These are phyloP conservation scores for Rhinopomastus cyanomelas DNA, from an alignment of 2,113 vertebrate species.

Conservation along the genomic window DNA sequence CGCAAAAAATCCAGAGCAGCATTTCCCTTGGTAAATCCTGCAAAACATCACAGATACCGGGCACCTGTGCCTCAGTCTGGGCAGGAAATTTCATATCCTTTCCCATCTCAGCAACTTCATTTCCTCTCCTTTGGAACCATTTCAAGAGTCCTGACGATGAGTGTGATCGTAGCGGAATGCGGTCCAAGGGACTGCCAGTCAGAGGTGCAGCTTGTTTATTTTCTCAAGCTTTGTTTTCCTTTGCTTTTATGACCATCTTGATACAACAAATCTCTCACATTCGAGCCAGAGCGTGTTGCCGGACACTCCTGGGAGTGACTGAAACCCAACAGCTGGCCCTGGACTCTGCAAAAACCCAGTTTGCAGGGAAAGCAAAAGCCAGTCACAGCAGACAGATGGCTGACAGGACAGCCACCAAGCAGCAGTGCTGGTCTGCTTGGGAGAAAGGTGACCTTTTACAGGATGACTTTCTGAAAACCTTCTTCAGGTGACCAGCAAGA, in stretches of 20 bases:
- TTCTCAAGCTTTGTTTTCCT: conserved; percentile 56
- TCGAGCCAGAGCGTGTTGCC: conserved; percentile 53
- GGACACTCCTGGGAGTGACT: conserved; percentile 46
- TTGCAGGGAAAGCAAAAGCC: background rate
- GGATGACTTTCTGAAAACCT: no score
- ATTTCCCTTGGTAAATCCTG: conserved; percentile 78
- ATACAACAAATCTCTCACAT: conserved; percentile 62
- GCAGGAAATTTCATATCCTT: conserved; percentile 89
- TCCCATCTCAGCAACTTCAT: conserved; percentile 79
- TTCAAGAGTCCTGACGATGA: conserved; percentile 78
- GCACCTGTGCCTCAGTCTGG: conserved; percentile 82
- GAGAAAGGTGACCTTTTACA: no score
- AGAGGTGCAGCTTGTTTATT: conserved; percentile 67
- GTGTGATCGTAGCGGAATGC: conserved; percentile 15
- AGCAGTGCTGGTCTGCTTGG: background rate
- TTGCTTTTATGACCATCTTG: conserved; percentile 67
- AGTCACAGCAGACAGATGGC: fast-evolving
- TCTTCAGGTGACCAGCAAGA: background rate
- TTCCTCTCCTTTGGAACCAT: conserved; percentile 76
- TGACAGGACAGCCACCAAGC: background rate
- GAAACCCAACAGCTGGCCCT: conserved; percentile 20
- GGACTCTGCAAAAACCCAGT: background rate
- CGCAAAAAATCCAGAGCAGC: conserved; percentile 59
- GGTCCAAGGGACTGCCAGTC: conserved; percentile 10
- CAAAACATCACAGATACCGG: conserved; percentile 74